A percentile compares a stretch with the other conserved stretches of the same genome.
These are phyloP conservation scores for Forbesichthys papilliferus DNA, from an alignment of 2,113 vertebrate species.

Conservation along the genomic window DNA sequence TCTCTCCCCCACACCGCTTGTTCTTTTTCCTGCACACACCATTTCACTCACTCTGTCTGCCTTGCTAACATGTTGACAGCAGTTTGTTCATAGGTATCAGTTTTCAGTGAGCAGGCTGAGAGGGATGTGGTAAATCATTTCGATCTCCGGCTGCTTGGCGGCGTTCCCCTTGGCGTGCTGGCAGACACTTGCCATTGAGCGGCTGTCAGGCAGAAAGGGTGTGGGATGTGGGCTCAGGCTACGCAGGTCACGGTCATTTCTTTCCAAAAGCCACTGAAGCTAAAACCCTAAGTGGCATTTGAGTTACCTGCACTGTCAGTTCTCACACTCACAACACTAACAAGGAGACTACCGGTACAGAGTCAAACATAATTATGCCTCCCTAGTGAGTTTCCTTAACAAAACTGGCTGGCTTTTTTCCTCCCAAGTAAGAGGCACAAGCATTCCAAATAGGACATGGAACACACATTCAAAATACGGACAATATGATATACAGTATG, in stretches of 20 bases:
- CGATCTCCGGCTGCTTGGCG: slow-evolving; percentile 75
- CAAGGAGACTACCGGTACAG: slow-evolving; percentile 74
- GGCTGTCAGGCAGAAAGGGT: slow-evolving; percentile 80
- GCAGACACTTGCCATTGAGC: slow-evolving; percentile 79
- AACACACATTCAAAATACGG: not conserved
- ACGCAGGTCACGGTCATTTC: slow-evolving; percentile 75
- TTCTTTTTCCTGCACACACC: not conserved
- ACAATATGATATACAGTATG: not conserved
- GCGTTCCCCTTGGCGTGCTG: slow-evolving; percentile 69
- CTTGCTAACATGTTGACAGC: slow-evolving; percentile 76
- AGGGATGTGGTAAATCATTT: slow-evolving; percentile 80
- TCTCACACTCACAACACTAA: slow-evolving; percentile 73
- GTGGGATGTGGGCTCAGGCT: slow-evolving; percentile 73
- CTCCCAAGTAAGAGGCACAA: not conserved
- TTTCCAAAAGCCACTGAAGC: slow-evolving; percentile 75
- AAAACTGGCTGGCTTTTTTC: slow-evolving; percentile 56
- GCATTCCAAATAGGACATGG: slow-evolving; percentile 29
- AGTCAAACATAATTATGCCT: slow-evolving; percentile 71
- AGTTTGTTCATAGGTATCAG: slow-evolving; percentile 76
- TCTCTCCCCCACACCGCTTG: slow-evolving; percentile 21
- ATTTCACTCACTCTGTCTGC: slow-evolving; percentile 53
- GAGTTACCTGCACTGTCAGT: slow-evolving; percentile 78
- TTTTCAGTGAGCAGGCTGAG: slow-evolving; percentile 73
- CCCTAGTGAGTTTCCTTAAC: slow-evolving; percentile 65
- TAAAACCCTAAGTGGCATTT: slow-evolving; percentile 79